Base-by-base conservation (phyloP, 2,888 invertebrate genomes). In the Drosophila testacea region DNA sequence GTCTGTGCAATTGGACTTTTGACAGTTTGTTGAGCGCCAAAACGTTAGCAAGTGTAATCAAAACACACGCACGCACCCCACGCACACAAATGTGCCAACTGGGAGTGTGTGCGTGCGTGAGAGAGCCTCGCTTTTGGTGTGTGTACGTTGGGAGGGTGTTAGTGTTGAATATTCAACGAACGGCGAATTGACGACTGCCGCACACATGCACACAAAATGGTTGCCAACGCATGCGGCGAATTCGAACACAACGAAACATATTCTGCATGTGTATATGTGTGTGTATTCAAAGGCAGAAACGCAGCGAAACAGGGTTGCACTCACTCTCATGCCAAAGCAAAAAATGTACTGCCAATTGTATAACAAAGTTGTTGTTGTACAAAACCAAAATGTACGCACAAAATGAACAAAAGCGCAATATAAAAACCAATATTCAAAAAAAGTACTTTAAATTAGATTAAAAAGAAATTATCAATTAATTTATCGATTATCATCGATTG, bases 21-120 rank as follows among this genome's bases (percentile, higher is more conserved):
- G 68, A 71, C 67, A 76, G 74, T 66, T 61, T 71, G 73, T 73
- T 83, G 77, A 73, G 89, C 84, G 84, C 84, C 88, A 89, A 84
- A 84, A 88, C 73, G 74, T 57, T 76, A 88, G 89, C 88, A 89
- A 89, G 88, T 89, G 88, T 85, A 84, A 89, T 88, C 84, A 84
- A 84, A 89, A 88, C 90, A 89, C 90, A 89, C 88, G 88, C 86
- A 82, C 80, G 76, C 63, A 75, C 56, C 69, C 64, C 72, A 87
- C 83, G 72, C 82, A 84, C 77, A 88, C 84, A 57, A 56, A 39
- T 57, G 28, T 70, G 55, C 52, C 39, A 71, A 69, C 46, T 77
- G 75, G 70, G 64, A 63, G 87, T 85, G 81, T 85, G 63, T 85
- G 83, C 69, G 76, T 85, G 60, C 52, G 50, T 61, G 32, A 57